Evolutionary conservation across 1,140 invertebrate species (phyloP).

Genomic region (Antheraea pernyi): DNA sequence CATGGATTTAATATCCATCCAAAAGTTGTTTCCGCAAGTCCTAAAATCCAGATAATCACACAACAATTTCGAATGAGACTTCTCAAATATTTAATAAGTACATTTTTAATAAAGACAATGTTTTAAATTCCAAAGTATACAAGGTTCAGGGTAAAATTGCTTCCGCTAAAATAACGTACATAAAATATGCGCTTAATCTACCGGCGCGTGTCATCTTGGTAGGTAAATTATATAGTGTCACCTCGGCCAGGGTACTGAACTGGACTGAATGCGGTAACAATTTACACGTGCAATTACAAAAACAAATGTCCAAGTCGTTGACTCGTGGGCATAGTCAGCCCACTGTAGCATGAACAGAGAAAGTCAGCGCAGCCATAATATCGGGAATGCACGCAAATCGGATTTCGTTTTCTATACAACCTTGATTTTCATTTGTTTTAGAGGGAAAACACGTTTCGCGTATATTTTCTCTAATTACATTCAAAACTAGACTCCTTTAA

Average conservation of each 20-base stretch:
- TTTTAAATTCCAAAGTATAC: neutral
- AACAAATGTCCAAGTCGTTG: conserved; percentile 41
- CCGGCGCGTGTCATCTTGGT: neutral
- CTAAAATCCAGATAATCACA: no score
- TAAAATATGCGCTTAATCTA: neutral
- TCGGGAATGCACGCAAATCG: conserved; percentile 44
- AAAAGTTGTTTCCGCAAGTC: no score
- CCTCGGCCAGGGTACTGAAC: conserved; percentile 18
- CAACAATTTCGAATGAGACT: no score
- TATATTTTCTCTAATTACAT: neutral
- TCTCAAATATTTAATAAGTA: neutral
- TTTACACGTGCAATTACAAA: conserved; percentile 35
- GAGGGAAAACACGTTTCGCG: conserved; percentile 23
- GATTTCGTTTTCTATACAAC: conserved; percentile 50
- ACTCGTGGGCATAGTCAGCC: conserved; percentile 35
- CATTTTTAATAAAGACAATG: neutral
- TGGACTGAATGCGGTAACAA: conserved; percentile 23
- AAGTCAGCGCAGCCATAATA: conserved; percentile 43
- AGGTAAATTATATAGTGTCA: conserved; percentile 15
- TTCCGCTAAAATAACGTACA: neutral
- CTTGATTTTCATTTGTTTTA: conserved; percentile 24
- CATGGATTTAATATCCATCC: no score
- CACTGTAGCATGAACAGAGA: conserved; percentile 56
- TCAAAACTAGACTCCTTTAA: no score
- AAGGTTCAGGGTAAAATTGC: neutral